These are phyloP conservation scores for Pachyseris speciosa DNA, from an alignment of 64 coral and sea anemone species.

Conservation along the genomic window DNA sequence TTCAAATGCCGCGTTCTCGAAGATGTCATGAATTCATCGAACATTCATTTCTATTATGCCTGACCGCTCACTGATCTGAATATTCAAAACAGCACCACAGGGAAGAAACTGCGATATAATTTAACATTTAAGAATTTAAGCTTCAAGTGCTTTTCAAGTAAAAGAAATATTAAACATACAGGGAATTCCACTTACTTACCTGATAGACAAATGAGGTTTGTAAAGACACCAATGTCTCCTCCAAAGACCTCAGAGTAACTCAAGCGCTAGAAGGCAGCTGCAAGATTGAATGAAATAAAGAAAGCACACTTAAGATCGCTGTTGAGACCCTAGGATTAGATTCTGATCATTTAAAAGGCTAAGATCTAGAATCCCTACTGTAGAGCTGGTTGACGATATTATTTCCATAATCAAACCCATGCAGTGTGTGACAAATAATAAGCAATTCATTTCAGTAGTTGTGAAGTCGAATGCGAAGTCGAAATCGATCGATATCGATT, in stretches of 20 bases:
- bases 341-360: not conserved
- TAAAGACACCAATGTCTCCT: not conserved
- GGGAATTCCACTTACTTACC: not conserved
- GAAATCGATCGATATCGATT: not conserved
- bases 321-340: not conserved
- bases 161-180: not conserved
- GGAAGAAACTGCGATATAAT: not conserved
- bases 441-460: no score
- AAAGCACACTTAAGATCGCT: not conserved
- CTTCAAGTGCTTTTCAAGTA: not conserved
- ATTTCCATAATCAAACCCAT: no score
- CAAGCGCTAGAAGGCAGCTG: not conserved
- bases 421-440: no score
- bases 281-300: not conserved
- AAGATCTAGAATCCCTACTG: not conserved
- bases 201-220: not conserved
- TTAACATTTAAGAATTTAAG: not conserved
- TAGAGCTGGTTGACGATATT: not conserved
- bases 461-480: no score
- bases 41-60: not conserved
- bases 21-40: not conserved
- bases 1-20: not conserved
- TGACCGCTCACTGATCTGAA: not conserved
- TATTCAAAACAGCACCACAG: not conserved
- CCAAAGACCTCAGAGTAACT: not conserved